Conservation (phyloP, 92 coral and sea anemone genomes). For the Palythoa heliodiscus region DNA sequence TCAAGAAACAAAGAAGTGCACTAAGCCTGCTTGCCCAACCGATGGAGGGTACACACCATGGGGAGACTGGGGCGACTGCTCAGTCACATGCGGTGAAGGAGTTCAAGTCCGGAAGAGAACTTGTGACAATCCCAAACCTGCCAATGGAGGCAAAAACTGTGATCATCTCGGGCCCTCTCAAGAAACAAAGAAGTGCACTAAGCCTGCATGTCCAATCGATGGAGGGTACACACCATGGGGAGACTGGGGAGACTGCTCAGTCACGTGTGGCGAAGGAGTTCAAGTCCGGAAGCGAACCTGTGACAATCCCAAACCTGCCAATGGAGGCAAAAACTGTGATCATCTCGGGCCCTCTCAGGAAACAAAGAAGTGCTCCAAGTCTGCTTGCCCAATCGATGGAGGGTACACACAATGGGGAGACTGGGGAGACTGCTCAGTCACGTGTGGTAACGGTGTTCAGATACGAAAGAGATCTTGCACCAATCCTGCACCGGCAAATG, state of each 20-base stretch:
- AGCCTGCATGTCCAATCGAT: conserved; percentile 22
- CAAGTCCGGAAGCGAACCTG: background rate
- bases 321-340: conserved; percentile 21
- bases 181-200: conserved; percentile 25
- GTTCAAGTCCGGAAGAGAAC: conserved; percentile 17
- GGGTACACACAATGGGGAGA: conserved; percentile 14
- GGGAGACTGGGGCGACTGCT: conserved; percentile 42
- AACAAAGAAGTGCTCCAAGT: conserved; percentile 21
- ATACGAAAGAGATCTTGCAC: background rate
- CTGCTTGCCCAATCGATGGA: conserved; percentile 24
- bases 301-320: conserved; percentile 11
- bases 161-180: conserved; percentile 11
- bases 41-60: conserved; percentile 18
- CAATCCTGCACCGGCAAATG: conserved; percentile 22
- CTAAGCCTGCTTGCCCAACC: conserved; percentile 16
- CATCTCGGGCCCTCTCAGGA: conserved; percentile 13
- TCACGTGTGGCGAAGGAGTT: conserved; percentile 28
- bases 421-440: conserved; percentile 32
- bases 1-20: conserved; percentile 25
- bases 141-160: conserved; percentile 21
- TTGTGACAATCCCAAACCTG: conserved; percentile 19
- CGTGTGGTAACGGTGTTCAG: conserved; percentile 20
- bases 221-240: conserved; percentile 22
- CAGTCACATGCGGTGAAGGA: conserved; percentile 34
- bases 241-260: conserved; percentile 33